Evolutionary conservation across 2,113 vertebrate genomes (phyloP).

Genomic region (Caloenas nicobarica): DNA sequence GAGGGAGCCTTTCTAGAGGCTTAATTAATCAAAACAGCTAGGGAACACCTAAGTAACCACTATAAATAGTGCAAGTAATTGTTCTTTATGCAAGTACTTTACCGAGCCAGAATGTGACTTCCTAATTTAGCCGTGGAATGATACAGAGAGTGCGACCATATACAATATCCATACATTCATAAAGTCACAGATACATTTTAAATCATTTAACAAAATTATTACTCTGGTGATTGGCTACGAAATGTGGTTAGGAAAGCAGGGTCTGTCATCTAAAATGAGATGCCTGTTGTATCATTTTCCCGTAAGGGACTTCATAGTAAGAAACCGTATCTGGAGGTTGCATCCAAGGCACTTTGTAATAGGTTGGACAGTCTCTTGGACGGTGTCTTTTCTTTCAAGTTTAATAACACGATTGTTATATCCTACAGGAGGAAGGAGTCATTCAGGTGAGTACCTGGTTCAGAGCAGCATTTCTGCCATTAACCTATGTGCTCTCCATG

Average conservation of each 20-base stretch:
- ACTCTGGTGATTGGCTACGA: neutral
- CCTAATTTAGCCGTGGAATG: neutral
- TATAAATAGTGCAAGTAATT: conserved; percentile 29
- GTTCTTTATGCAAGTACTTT: neutral
- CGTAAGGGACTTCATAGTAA: neutral
- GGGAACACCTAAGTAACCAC: conserved; percentile 24
- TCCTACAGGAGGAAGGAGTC: neutral
- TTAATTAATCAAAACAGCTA: conserved; percentile 46
- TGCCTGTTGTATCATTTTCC: neutral
- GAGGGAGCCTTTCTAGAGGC: conserved; percentile 13
- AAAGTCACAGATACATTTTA: neutral
- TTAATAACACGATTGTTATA: conserved; percentile 13
- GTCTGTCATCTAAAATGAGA: neutral
- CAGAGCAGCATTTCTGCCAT: conserved; percentile 1
- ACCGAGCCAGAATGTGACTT: neutral
- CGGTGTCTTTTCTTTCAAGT: conserved; percentile 19
- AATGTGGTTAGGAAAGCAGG: neutral
- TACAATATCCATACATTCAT: neutral
- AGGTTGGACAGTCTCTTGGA: neutral
- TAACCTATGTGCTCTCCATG: neutral
- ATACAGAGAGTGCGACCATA: neutral
- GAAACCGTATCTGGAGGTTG: neutral
- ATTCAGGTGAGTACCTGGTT: conserved; percentile 20
- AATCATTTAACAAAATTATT: neutral
- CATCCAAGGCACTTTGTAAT: neutral